These are phyloP conservation scores for Ailuropoda melanoleuca DNA, from an alignment of 2,113 vertebrate species.

Conservation along the genomic window DNA sequence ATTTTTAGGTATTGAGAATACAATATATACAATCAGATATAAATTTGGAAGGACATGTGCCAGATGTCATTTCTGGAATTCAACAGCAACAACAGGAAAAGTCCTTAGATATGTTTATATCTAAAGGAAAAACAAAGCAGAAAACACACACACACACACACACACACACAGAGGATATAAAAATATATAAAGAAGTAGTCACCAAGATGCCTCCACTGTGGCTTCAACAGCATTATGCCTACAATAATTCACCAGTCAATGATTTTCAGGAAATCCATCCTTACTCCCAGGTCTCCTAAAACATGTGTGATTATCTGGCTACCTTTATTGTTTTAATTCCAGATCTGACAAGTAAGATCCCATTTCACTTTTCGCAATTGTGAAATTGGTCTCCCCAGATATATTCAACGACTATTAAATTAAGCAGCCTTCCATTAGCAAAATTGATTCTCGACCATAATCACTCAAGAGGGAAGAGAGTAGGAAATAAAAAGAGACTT, in stretches of 20 bases:
- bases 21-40: not conserved
- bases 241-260: fast-evolving
- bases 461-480: slow-evolving; percentile 37
- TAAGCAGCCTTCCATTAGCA: slow-evolving; percentile 50
- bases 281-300: not conserved
- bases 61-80: not conserved
- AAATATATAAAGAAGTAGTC: not conserved
- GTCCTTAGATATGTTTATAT: not conserved
- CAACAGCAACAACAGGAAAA: not conserved
- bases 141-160: not conserved
- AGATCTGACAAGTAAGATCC: not conserved
- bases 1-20: not conserved
- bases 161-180: not conserved
- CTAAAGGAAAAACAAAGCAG: not conserved
- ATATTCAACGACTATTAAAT: slow-evolving; percentile 13
- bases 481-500: not conserved
- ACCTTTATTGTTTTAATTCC: not conserved
- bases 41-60: not conserved
- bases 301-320: fast-evolving
- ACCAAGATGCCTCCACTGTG: not conserved
- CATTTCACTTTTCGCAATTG: not conserved
- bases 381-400: slow-evolving; percentile 43
- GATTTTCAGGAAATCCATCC: not conserved
- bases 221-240: fast-evolving
- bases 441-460: slow-evolving; percentile 41